Percentiles rank a stretch among this genome's conserved stretches.
Evolutionary conservation across 2,888 invertebrate genomes (phyloP).

Genomic region (Strigamia crassipes): DNA sequence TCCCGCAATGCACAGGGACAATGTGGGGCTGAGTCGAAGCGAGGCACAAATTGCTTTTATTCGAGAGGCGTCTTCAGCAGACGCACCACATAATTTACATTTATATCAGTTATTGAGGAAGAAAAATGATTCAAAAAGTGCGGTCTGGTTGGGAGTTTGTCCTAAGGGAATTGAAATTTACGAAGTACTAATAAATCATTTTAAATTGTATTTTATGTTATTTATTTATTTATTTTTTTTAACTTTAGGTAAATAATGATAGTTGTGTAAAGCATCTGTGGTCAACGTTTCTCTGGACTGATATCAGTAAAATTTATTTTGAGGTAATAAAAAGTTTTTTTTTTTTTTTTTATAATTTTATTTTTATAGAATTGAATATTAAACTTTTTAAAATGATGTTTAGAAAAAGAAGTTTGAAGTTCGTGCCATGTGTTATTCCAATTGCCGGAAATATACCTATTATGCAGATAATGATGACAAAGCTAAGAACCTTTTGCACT

Average conservation of each 20-base stretch:
- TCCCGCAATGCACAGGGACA: conserved; percentile 80
- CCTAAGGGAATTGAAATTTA: conserved; percentile 89
- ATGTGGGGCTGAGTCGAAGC: conserved; percentile 73
- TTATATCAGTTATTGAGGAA: conserved; percentile 71
- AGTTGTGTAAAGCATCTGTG: conserved; percentile 59
- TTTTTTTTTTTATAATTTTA: no score
- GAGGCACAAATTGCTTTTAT: conserved; percentile 89
- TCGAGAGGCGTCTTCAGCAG: conserved; percentile 80
- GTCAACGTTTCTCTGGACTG: conserved; percentile 90
- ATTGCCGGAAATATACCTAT: conserved; percentile 70
- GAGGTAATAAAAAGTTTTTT: conserved; percentile 65
- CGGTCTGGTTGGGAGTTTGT: conserved; percentile 85
- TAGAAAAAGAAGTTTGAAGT: conserved; percentile 95
- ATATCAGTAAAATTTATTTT: conserved; percentile 92
- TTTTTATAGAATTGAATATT: conserved; percentile 6
- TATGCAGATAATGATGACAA: conserved; percentile 92
- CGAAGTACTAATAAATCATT: conserved; percentile 60
- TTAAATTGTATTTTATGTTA: not conserved
- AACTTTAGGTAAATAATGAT: conserved; percentile 56
- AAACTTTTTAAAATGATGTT: conserved; percentile 50
- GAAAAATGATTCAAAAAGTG: conserved; percentile 69
- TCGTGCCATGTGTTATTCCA: conserved; percentile 75
- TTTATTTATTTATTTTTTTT: conserved; percentile 38
- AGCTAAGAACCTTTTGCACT: conserved; percentile 82
- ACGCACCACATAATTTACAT: conserved; percentile 86